Base-by-base conservation (phyloP, 2,888 invertebrate genomes). In the Buathra laborator region DNA sequence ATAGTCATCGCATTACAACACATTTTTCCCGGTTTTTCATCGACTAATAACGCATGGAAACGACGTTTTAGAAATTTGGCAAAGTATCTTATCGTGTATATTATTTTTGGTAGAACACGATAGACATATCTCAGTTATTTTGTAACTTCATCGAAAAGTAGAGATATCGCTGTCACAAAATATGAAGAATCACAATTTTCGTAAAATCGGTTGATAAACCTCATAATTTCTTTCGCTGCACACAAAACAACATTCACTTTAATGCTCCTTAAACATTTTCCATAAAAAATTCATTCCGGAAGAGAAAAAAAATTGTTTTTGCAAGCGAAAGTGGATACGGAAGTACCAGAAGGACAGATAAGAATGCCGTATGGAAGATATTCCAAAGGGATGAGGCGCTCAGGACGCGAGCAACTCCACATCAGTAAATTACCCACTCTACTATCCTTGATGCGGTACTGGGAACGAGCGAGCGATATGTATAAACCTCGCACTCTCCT, bases 401-500 rank as follows among this genome's bases (percentile, higher is more conserved):
- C 71, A 78, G 82, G 86, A 59, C 4, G 12, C 59, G 29, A 32
- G 83, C 81, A 88, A 88, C 86, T 90, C 88, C 91, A 89, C 91
- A 92, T 92, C 92, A 92, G 92, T 90, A 90, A 91, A 92, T 92
- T 92, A 92, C 89, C 86, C 87, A 85, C 86, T 80, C 85, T 87
- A 84, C 83, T 83, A 86, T 70, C 32, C 66, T 48, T 43, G 24
- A 43, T 64, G 12, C 37, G 32, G 14, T 14, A 64, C 51, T 19
- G 29, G 46, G 44, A 74, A 46, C 67, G 67, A 81, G 74, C 67
- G 74, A 71, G 44, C 53, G 53, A 67, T 62, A 24, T 24, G 43
- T 12, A 53, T 67, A 43, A 44, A 74, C 37, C 24, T 62, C 19
- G 51, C 70, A 71, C 64, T 44, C 64, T 64, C n/a, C 6, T 72